Base-by-base conservation (phyloP, 2,888 invertebrate genomes). In the Agriopis aurantiaria region DNA sequence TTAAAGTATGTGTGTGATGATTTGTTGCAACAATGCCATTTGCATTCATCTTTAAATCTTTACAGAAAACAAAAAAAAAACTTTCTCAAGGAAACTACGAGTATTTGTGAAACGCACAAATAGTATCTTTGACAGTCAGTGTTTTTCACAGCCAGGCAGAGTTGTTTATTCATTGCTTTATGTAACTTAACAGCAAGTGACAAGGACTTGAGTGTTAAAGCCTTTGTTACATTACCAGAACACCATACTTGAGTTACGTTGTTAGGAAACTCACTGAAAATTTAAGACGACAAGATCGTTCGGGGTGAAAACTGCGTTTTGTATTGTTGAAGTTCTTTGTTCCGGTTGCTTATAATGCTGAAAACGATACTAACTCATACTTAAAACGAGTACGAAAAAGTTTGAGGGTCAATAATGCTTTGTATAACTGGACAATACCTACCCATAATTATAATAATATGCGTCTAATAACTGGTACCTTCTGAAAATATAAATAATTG, bases 181-280 rank as follows among this genome's bases (percentile, higher is more conserved):
- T 88, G 87, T 89, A 89, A 91, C 86, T 75, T 82, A 85, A 90
- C 88, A 89, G 89, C 89, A 86, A 88, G 77, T 88, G 92, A 60
- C 60, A 41, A 60, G 10, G 45, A 53, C 51, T 45, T 52, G 43
- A 46, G 14, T 11, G 53, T 9, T 46, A 11, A 59, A 5, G 17
- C 53, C 59, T 59, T 59, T 53, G 65, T 65, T 14, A 52, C 8
- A 59, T 59, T 45, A 45, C 41, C 56, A 10, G 14, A 45, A 59
- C 45, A 53, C 40, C 57, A 52, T 53, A 8, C 14, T 52, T 59
- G 43, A 52, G 33, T 8, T 46, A 23, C 5, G 14, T 45, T 59
- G 58, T 40, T 17, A 65, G 46, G 8, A 52, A 45, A 53, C 10
- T 40, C 23, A 11, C 45, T n/a, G 45, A 43, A 52, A 45, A 58